Evolutionary conservation across 2,888 invertebrate genomes (phyloP).

Genomic region (Ophion obscuratus): DNA sequence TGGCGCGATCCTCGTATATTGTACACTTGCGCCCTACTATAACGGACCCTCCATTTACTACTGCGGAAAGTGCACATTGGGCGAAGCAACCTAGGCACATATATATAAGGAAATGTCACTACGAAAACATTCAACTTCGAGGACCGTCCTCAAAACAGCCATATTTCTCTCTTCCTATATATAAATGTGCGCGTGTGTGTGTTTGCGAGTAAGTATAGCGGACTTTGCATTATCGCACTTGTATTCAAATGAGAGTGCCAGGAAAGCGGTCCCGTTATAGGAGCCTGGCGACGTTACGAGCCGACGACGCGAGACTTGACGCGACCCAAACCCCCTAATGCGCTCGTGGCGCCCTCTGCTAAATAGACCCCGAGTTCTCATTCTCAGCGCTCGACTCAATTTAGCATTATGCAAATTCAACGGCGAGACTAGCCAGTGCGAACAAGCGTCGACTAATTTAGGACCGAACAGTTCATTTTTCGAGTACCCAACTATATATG

Average conservation of each 20-base stretch:
- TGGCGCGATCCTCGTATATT: constrained; percentile 15
- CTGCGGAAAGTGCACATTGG: constrained; percentile 33
- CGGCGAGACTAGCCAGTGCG: constrained; percentile 53
- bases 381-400: constrained; percentile 75
- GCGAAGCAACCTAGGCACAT: constrained; percentile 1
- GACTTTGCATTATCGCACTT: constrained; percentile 63
- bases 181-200: neutral
- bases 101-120: too few species aligned
- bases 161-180: neutral
- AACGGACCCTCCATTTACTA: constrained; percentile 1
- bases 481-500: neutral
- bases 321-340: constrained; percentile 28
- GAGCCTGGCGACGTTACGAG: constrained; percentile 71
- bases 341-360: constrained; percentile 60
- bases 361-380: constrained; percentile 75
- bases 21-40: neutral
- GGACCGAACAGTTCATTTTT: constrained; percentile 29
- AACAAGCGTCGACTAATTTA: constrained; percentile 48
- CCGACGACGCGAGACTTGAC: constrained; percentile 70
- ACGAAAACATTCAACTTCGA: too few species aligned
- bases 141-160: too few species aligned
- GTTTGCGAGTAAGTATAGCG: constrained; percentile 26
- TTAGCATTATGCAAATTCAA: constrained; percentile 78
- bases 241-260: constrained; percentile 78
- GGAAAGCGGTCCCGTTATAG: constrained; percentile 67